Conservation (phyloP, 2,797 vertebrate genomes). For the Rhinogobio ventralis region DNA sequence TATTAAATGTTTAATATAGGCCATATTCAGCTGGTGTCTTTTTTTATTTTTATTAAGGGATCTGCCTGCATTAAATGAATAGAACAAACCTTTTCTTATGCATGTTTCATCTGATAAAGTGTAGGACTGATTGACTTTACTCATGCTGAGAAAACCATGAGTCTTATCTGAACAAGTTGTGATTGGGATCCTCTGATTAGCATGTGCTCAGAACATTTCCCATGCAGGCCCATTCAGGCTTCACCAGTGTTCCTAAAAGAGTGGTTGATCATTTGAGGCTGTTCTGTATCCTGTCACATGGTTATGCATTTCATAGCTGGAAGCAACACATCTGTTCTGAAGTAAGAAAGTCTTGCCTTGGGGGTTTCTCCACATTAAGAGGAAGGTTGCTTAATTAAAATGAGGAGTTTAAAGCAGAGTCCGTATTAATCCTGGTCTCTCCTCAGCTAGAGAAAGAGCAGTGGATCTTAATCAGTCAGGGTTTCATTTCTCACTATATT, state of each 20-base stretch:
- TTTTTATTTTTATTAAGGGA: not conserved
- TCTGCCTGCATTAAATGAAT: not conserved
- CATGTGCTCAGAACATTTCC: constrained; percentile 2
- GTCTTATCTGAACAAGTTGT: constrained; percentile 31
- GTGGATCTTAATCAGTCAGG: constrained; percentile 44
- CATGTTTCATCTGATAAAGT: constrained; percentile 10
- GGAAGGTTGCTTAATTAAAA: constrained; percentile 73
- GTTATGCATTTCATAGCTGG: constrained; percentile 35
- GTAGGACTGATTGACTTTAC: not conserved
- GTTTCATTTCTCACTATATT: constrained; percentile 49
- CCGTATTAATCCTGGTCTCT: constrained; percentile 69
- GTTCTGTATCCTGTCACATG: constrained; percentile 23
- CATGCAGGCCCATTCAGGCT: constrained; percentile 18
- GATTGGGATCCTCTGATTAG: constrained; percentile 18
- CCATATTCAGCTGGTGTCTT: not conserved
- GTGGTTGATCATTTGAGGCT: constrained; percentile 19
- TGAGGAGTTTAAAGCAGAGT: constrained; percentile 64
- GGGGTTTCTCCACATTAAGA: constrained; percentile 51
- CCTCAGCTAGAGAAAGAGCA: constrained; percentile 69
- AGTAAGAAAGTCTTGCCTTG: constrained; percentile 19
- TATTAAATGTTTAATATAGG: no score
- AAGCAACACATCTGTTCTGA: constrained; percentile 40
- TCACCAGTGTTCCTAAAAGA: not conserved
- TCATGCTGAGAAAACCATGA: not conserved
- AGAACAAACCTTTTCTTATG: constrained; percentile 3